These are phyloP conservation scores for Hedychridium roseum DNA, from an alignment of 2,888 invertebrate species.

Conservation along the genomic window DNA sequence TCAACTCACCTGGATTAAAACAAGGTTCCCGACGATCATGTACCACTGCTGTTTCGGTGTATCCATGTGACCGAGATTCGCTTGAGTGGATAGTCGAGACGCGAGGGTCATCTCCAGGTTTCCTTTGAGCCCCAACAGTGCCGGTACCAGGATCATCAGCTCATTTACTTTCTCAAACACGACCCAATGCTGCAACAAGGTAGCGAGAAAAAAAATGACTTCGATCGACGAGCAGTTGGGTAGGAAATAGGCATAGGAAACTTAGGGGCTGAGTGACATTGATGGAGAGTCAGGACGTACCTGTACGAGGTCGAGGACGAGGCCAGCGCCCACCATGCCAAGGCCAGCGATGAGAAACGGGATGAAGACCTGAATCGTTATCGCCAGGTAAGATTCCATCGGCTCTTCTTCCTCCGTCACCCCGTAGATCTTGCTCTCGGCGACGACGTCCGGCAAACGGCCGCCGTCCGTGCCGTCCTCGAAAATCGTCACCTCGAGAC, in stretches of 20 bases:
- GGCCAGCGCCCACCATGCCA: constrained; percentile 81
- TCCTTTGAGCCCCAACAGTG: constrained; percentile 85
- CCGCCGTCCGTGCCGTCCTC: constrained; percentile 61
- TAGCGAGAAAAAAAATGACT: not conserved
- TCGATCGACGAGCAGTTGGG: constrained; percentile 1
- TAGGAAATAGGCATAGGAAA: not conserved
- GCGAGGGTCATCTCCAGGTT: constrained; percentile 98
- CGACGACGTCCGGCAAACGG: constrained; percentile 67
- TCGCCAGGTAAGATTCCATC: constrained; percentile 69
- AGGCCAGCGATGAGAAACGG: constrained; percentile 80
- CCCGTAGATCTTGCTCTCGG: constrained; percentile 65
- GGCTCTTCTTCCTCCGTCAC: constrained; percentile 54
- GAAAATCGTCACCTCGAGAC: constrained; percentile 51
- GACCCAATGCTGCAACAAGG: constrained; percentile 71
- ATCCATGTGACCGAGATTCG: constrained; percentile 81
- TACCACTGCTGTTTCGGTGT: constrained; percentile 70
- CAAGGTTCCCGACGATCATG: constrained; percentile 78
- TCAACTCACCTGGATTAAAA: constrained; percentile 74
- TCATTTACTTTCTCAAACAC: constrained; percentile 76
- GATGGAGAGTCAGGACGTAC: constrained; percentile 57
- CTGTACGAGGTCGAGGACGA: constrained; percentile 77
- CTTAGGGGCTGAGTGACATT: no score
- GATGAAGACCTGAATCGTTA: constrained; percentile 73
- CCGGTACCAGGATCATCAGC: constrained; percentile 81
- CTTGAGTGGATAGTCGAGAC: constrained; percentile 93